Conservation (phyloP, 1,140 invertebrate species). For the Drosophila busckii region DNA sequence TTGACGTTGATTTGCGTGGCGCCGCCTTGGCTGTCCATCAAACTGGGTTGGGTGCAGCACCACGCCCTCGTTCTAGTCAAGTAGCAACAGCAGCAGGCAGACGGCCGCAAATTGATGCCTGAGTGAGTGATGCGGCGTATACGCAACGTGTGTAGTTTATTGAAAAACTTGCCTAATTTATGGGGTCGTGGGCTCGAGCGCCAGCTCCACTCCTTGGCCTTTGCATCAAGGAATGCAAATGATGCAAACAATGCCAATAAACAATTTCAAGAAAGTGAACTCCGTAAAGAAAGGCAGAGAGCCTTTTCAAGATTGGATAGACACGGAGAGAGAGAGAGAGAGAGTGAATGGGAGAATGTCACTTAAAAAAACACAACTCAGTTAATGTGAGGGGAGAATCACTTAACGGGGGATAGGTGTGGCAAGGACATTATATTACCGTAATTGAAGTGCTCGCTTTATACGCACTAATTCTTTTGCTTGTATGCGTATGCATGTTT, state of each 20-base stretch:
- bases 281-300: neutral
- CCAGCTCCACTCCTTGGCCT: constrained; percentile 1
- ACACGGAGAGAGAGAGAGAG: neutral
- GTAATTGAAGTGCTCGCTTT: constrained; percentile 44
- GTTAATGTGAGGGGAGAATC: constrained; percentile 53
- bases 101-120: constrained; percentile 23
- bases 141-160: constrained; percentile 70
- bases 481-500: constrained; percentile 12
- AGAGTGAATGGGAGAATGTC: constrained; percentile 14
- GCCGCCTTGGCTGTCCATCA: constrained; percentile 8
- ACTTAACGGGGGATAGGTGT: neutral
- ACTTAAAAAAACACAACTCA: constrained; percentile 68
- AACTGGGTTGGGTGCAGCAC: neutral
- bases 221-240: constrained; percentile 55
- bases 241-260: constrained; percentile 67
- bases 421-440: constrained; percentile 24
- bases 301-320: neutral
- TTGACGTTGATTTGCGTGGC: constrained; percentile 33
- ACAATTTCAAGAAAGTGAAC: constrained; percentile 61
- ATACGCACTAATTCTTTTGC: constrained; percentile 29
- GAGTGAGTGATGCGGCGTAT: constrained; percentile 39
- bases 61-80: neutral
- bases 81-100: no score
- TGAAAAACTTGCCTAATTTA: constrained; percentile 73
- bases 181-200: constrained; percentile 6